Evolutionary conservation across 2,888 invertebrate species (phyloP).

Genomic region (Platerodrilus igneus): DNA sequence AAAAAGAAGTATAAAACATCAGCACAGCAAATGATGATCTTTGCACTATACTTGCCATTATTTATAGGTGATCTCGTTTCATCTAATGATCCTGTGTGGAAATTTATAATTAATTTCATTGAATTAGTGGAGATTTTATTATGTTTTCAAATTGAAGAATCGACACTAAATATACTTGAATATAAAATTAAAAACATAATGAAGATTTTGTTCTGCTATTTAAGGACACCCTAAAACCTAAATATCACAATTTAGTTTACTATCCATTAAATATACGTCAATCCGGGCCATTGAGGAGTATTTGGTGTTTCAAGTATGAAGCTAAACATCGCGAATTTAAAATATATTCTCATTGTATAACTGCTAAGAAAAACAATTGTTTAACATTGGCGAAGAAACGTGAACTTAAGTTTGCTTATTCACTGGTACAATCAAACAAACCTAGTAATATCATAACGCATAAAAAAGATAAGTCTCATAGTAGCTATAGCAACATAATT

Average conservation of each 20-base stretch:
- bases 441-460: neutral
- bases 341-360: conserved; percentile 29
- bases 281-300: conserved; percentile 25
- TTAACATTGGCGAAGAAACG: conserved; percentile 30
- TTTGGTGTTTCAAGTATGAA: conserved; percentile 30
- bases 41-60: conserved; percentile 24
- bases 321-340: conserved; percentile 26
- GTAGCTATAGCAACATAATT: conserved; percentile 16
- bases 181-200: conserved; percentile 21
- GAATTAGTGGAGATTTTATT: conserved; percentile 24
- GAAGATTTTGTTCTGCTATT: conserved; percentile 16
- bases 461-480: conserved; percentile 14
- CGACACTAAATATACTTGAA: conserved; percentile 12
- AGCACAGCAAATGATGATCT: conserved; percentile 27
- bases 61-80: conserved; percentile 29
- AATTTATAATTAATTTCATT: conserved; percentile 23
- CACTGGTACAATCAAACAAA: conserved; percentile 3
- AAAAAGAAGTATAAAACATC: conserved; percentile 17
- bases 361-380: conserved; percentile 32
- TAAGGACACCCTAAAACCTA: conserved; percentile 26
- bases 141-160: conserved; percentile 17
- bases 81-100: conserved; percentile 26
- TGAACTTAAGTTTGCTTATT: conserved; percentile 29
- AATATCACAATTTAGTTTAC: conserved; percentile 28
- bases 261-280: conserved; percentile 27